Conservation (phyloP, 2,113 vertebrate species). For the Gracilinanus agilis region DNA sequence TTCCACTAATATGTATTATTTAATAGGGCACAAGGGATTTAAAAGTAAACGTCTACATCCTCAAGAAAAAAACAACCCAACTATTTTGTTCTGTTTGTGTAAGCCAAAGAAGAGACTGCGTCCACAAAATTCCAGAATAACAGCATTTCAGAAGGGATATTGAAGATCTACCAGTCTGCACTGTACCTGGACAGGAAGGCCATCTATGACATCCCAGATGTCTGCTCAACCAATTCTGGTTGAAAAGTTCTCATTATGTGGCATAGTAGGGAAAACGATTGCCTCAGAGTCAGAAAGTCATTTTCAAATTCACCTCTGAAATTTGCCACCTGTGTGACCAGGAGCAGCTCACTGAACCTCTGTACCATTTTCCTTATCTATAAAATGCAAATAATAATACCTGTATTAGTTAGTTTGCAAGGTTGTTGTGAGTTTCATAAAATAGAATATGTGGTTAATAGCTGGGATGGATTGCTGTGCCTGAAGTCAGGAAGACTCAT, state of each 20-base stretch:
- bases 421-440: neutral
- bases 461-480: no score
- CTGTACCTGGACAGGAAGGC: neutral
- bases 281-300: no score
- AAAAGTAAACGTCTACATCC: neutral
- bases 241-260: neutral
- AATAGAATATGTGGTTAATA: neutral
- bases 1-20: neutral
- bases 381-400: no score
- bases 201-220: neutral
- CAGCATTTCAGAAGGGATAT: neutral
- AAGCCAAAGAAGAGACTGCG: conserved; percentile 31
- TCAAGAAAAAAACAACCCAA: neutral
- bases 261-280: neutral
- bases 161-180: neutral
- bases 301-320: neutral
- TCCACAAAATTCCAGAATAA: neutral
- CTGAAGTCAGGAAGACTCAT: no score
- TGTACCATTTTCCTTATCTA: neutral
- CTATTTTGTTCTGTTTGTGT: conserved; percentile 45
- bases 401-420: neutral
- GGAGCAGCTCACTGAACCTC: neutral
- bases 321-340: neutral
- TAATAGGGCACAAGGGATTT: neutral
- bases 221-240: neutral